A percentile compares a stretch with the other conserved stretches of the same genome.
Evolutionary conservation across 2,797 vertebrate species (phyloP).

Genomic region (Sarcoramphus papa): DNA sequence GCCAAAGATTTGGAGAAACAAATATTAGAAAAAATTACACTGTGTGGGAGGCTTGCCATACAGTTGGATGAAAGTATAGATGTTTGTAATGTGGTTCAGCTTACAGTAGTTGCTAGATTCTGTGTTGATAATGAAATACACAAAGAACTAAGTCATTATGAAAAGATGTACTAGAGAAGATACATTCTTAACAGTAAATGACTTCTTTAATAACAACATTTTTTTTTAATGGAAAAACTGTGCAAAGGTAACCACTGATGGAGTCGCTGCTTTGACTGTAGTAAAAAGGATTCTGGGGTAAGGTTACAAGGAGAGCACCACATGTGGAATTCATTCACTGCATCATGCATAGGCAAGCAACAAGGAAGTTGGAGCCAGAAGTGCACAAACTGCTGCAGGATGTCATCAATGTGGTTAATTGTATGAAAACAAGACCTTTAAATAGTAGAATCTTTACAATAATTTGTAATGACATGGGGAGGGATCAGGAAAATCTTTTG

Average conservation of each 20-base stretch:
- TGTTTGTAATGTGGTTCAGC: not conserved
- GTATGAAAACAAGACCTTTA: not conserved
- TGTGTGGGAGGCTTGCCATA: not conserved
- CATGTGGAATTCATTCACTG: not conserved
- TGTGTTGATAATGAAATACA: not conserved
- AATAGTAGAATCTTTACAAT: not conserved
- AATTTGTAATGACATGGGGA: not conserved
- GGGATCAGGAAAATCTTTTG: not conserved
- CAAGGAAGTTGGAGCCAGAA: not conserved
- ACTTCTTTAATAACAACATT: not conserved
- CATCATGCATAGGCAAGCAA: not conserved
- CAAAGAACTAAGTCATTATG: not conserved
- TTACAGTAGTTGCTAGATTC: not conserved
- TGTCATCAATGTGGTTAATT: not conserved
- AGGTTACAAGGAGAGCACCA: not conserved
- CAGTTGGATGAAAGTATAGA: not conserved
- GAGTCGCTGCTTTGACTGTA: not conserved
- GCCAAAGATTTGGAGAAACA: not conserved
- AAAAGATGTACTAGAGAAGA: not conserved
- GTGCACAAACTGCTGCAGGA: not conserved
- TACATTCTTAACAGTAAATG: not conserved
- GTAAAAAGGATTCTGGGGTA: not conserved
- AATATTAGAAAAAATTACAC: not conserved
- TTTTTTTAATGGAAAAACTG: not conserved
- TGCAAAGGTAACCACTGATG: not conserved